phyloP scores from a whole-genome alignment of 1,140 invertebrate genomes.

The Ostrea denselamellosa region DNA sequence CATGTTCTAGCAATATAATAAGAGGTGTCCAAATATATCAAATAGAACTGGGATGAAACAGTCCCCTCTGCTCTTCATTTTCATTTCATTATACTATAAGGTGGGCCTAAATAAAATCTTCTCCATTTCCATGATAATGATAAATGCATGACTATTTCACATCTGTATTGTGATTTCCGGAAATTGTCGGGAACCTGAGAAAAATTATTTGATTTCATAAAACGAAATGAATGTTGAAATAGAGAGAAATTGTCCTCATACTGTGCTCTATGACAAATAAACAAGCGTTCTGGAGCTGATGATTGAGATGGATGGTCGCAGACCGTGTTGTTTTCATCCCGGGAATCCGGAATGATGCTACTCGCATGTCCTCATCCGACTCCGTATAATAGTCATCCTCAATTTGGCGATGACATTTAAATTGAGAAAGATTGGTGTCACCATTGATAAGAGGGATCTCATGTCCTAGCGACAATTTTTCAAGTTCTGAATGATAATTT shows the following conservation, averaged over 20 bases:
- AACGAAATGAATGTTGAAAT: conserved; percentile 35
- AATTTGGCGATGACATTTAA: conserved; percentile 30
- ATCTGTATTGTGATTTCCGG: conserved; percentile 31
- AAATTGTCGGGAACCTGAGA: conserved; percentile 22
- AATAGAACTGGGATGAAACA: no score
- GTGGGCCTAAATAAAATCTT: background rate
- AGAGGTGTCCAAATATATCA: no score
- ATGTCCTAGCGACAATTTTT: conserved; percentile 1
- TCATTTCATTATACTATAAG: background rate
- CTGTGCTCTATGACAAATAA: conserved; percentile 28
- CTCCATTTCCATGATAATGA: conserved; percentile 10
- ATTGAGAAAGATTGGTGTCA: conserved; percentile 35
- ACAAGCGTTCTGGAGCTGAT: conserved; percentile 5
- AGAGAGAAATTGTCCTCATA: conserved; percentile 25
- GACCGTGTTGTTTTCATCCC: conserved; percentile 20
- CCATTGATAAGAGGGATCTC: background rate
- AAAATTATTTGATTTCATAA: conserved; percentile 38
- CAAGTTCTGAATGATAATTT: conserved; percentile 27
- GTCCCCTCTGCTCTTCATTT: no score
- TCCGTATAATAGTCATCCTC: conserved; percentile 28
- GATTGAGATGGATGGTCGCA: background rate
- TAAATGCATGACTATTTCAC: conserved; percentile 22
- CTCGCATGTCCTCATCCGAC: conserved; percentile 30
- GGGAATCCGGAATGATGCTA: conserved; percentile 36
- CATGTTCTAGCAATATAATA: no score